Base-by-base conservation (phyloP, 2,797 vertebrate genomes). In the Myripristis jacobus region DNA sequence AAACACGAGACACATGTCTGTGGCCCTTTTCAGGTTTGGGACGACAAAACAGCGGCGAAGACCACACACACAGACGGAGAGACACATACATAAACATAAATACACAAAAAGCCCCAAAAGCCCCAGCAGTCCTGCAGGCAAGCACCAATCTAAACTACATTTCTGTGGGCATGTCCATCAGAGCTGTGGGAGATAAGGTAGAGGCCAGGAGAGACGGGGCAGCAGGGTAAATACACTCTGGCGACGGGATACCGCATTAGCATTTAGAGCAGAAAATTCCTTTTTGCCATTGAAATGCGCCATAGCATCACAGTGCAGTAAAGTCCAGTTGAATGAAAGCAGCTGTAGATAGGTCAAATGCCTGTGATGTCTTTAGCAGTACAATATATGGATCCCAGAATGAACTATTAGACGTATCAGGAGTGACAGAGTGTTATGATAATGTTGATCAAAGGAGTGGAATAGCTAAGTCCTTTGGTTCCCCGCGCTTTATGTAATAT, bases 211-310 rank as follows among this genome's bases (percentile, higher is more conserved):
- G 58, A 81, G 80, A 83, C 72, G 48, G 66, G 65, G 46, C 2
- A 88, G 78, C 51, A 84, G 83, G 78, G 67, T 80, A 79, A 87
- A 71, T 72, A 77, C 53, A 85, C 75, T 79, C 57, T 12, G 19
- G 81, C 83, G 73, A 83, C 63, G 75, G 66, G 70, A 80, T 62
- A 74, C 63, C 24, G 56, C 77, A 91, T 91, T 84, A 91, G 88
- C 87, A 93, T 93, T 91, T 90, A 90, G 87, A 91, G 77, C 87
- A 83, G 82, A 85, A 85, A 75, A 67, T 46, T 66, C 66, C 73
- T 84, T 61, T 72, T 61, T 0, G 6, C 71, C 53, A 79, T 85
- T 88, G 82, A 83, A 83, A 90, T 88, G 77, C 83, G 79, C 57
- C 67, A 8, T 69, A 31, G 58, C 69, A 74, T 77, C 74, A 79